Percentiles rank a stretch among this genome's conserved stretches.
phyloP scores from a whole-genome alignment of 2,113 vertebrate species.

The Hydropotes inermis region DNA sequence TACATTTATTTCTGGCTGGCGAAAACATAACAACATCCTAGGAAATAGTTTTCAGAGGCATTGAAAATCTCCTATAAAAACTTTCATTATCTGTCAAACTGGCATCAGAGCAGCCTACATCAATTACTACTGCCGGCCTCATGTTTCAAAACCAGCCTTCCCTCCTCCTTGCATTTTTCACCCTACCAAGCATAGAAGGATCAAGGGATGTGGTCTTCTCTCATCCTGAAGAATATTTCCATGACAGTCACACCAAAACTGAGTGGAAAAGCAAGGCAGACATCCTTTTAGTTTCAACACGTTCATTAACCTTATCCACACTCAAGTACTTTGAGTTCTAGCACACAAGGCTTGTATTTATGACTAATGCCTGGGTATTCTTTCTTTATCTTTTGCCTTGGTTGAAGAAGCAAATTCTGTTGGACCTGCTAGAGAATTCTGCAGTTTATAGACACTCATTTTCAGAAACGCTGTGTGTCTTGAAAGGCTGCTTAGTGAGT shows the following conservation, averaged over 20 bases:
- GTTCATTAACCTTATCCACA: neutral
- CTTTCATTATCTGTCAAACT: neutral
- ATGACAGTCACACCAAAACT: neutral
- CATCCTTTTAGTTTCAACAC: neutral
- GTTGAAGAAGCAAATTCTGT: neutral
- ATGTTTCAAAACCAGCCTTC: neutral
- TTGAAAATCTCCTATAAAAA: neutral
- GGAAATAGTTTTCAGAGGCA: conserved; percentile 39
- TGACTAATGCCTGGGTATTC: neutral
- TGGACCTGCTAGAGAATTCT: neutral
- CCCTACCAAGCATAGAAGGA: neutral
- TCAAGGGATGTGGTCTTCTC: neutral
- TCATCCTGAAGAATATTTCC: neutral
- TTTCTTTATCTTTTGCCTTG: neutral
- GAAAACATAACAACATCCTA: neutral
- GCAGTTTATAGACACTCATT: neutral
- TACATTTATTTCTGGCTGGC: neutral
- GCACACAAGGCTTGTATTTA: neutral
- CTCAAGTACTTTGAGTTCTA: neutral
- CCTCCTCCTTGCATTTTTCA: neutral
- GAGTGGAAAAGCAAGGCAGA: neutral
- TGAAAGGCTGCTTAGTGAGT: neutral
- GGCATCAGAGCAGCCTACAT: neutral
- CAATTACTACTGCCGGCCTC: neutral
- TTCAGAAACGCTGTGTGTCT: neutral